Evolutionary conservation across 2,113 vertebrate genomes (phyloP).

Genomic region (Platichthys stellatus): DNA sequence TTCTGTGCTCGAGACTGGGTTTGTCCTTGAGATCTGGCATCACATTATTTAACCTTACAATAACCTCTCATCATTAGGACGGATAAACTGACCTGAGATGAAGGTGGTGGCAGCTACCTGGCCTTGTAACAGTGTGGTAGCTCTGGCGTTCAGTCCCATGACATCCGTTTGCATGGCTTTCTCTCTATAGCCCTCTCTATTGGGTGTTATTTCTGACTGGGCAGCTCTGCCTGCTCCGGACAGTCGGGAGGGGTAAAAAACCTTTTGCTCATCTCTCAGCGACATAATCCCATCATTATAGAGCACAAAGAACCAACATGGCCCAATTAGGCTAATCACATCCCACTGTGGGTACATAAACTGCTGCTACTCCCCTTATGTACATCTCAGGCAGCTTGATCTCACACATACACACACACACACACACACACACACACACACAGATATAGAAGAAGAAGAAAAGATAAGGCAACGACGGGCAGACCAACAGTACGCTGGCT

Average conservation of each 20-base stretch:
- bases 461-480: conserved; percentile 2
- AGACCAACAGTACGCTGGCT: conserved; percentile 1
- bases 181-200: not conserved
- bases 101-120: conserved; percentile 33
- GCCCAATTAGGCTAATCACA: conserved; percentile 77
- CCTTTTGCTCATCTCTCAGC: conserved; percentile 64
- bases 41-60: conserved; percentile 41
- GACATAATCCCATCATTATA: conserved; percentile 75
- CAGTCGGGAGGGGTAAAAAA: conserved; percentile 49
- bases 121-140: conserved; percentile 21
- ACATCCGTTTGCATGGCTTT: conserved; percentile 18
- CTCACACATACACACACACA: conserved; percentile 31
- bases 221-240: conserved; percentile 44
- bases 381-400: conserved; percentile 33
- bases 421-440: conserved; percentile 29
- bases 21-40: conserved; percentile 58
- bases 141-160: conserved; percentile 32
- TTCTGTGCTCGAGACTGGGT: conserved; percentile 37
- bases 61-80: conserved; percentile 54
- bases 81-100: conserved; percentile 36
- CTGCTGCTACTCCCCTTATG: conserved; percentile 35
- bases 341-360: conserved; percentile 44
- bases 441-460: conserved; percentile 16
- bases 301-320: conserved; percentile 63
- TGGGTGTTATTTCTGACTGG: not conserved